Evolutionary conservation across 2,888 invertebrate genomes (phyloP).

Genomic region (Xanthorhoe spadicearia): DNA sequence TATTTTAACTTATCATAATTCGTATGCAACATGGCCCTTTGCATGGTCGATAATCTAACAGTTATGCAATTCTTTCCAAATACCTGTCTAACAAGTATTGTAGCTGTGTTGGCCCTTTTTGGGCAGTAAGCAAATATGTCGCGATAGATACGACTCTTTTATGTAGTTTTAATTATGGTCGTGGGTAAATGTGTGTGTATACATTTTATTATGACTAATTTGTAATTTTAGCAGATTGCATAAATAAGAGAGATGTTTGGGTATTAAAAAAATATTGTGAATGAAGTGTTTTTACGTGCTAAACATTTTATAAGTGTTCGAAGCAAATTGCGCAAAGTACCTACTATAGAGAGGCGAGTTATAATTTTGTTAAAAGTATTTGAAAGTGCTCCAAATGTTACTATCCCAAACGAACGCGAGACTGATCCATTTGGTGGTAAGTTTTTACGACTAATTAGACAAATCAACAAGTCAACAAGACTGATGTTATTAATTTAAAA

Average conservation of each 20-base stretch:
- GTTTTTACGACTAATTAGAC: neutral
- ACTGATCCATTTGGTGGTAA: slow-evolving; percentile 10
- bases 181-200: neutral
- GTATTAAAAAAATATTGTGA: neutral
- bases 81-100: slow-evolving; percentile 1
- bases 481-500: no score
- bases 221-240: neutral
- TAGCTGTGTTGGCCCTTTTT: slow-evolving; percentile 3
- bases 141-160: neutral
- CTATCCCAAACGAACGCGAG: slow-evolving; percentile 14
- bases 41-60: neutral
- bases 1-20: neutral
- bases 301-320: neutral
- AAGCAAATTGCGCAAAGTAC: neutral
- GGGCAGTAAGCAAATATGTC: slow-evolving; percentile 1
- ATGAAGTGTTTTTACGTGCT: neutral
- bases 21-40: slow-evolving; percentile 3
- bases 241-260: neutral
- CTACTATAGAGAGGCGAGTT: neutral
- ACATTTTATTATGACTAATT: neutral
- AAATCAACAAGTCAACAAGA: no score
- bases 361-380: neutral
- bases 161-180: neutral
- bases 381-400: slow-evolving; percentile 3
- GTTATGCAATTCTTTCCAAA: slow-evolving; percentile 8